Conservation (phyloP, 2,888 invertebrate species). For the Phyllotreta striolata region DNA sequence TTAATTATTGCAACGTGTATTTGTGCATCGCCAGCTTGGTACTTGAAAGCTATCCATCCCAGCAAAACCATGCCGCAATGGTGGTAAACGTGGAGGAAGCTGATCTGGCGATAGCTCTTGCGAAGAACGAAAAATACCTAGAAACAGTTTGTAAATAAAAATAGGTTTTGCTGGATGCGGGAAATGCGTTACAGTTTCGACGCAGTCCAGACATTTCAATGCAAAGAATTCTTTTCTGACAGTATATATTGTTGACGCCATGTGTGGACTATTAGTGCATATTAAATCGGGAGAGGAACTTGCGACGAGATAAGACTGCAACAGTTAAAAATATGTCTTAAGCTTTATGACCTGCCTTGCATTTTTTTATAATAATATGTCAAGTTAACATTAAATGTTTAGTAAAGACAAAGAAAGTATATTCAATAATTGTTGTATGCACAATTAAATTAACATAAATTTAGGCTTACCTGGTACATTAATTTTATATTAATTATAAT, state of each 20-base stretch:
- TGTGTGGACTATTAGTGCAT: background rate
- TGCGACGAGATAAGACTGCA: background rate
- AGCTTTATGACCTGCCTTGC: too few species aligned
- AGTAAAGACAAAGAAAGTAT: too few species aligned
- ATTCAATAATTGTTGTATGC: background rate
- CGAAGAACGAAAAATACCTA: slow-evolving; percentile 83
- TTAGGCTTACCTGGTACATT: slow-evolving; percentile 24
- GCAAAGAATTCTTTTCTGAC: slow-evolving; percentile 60
- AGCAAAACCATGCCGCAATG: slow-evolving; percentile 81
- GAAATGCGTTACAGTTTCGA: slow-evolving; percentile 71
- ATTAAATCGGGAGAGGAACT: background rate
- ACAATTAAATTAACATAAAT: slow-evolving; percentile 33
- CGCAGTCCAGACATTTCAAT: slow-evolving; percentile 75
- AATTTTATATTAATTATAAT: slow-evolving; percentile 54
- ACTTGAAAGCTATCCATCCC: slow-evolving; percentile 70
- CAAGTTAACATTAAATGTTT: too few species aligned
- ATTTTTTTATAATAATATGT: too few species aligned
- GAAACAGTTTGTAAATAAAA: slow-evolving; percentile 45
- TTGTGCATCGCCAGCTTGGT: slow-evolving; percentile 73
- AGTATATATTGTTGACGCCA: background rate
- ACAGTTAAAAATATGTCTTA: background rate
- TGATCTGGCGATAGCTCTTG: slow-evolving; percentile 83
- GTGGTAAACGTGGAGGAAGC: slow-evolving; percentile 87
- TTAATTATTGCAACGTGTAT: slow-evolving; percentile 72
- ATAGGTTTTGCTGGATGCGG: background rate